Evolutionary conservation across 2,888 invertebrate species (phyloP).

Genomic region (Thumatha senex): DNA sequence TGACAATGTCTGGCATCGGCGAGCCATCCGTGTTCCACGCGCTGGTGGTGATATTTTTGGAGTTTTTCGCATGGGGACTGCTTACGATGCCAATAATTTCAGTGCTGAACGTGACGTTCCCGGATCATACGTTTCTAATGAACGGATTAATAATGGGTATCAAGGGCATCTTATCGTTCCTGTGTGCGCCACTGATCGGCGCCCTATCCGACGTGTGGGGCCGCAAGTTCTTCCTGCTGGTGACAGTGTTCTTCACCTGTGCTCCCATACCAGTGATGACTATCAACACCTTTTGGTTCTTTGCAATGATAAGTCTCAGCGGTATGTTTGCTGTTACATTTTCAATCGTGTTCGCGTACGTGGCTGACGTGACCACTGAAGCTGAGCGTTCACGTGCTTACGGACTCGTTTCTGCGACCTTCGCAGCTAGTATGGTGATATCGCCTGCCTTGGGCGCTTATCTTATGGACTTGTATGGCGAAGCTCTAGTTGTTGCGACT

Average conservation of each 20-base stretch:
- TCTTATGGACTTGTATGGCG: conserved; percentile 92
- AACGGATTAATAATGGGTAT: conserved; percentile 99
- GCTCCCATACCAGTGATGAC: conserved; percentile 99
- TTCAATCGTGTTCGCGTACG: conserved; percentile 99
- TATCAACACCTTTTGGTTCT: conserved; percentile 99
- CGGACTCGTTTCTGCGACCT: conserved; percentile 99
- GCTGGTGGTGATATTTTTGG: conserved; percentile 98
- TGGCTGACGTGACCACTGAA: conserved; percentile 99
- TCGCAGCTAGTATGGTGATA: conserved; percentile 99
- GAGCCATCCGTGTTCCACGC: conserved; percentile 99
- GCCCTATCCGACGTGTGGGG: conserved; percentile 99
- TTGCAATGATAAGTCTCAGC: conserved; percentile 99
- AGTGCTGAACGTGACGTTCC: conserved; percentile 98
- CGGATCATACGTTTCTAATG: conserved; percentile 99
- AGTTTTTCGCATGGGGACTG: conserved; percentile 99
- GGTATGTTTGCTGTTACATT: conserved; percentile 99
- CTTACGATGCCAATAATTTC: conserved; percentile 98
- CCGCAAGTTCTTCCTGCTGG: conserved; percentile 97
- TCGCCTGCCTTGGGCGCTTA: conserved; percentile 98
- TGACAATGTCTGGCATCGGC: conserved; percentile 94
- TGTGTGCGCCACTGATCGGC: conserved; percentile 98
- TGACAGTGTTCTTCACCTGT: conserved; percentile 99
- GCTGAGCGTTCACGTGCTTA: conserved; percentile 97
- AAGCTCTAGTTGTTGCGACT: conserved; percentile 94
- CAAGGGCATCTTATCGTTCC: conserved; percentile 98